Conservation (phyloP, 2,888 invertebrate genomes). For the Eucera pruinosa region DNA sequence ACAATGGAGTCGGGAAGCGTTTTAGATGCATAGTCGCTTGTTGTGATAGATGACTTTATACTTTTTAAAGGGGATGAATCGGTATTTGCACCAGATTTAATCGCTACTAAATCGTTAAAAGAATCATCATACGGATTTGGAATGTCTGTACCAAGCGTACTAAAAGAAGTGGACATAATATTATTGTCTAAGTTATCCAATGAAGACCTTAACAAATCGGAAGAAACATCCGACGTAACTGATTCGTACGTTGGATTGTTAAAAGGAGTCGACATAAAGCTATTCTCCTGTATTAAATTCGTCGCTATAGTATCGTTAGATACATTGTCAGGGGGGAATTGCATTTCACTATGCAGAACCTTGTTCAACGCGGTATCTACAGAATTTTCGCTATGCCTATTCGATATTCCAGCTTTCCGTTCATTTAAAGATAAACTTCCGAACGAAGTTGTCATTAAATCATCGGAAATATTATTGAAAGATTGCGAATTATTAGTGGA, state of each 20-base stretch:
- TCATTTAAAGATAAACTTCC: conserved; percentile 67
- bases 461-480: conserved; percentile 62
- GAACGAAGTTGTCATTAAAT: conserved; percentile 71
- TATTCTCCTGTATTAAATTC: conserved; percentile 59
- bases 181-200: conserved; percentile 72
- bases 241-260: conserved; percentile 70
- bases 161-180: conserved; percentile 80
- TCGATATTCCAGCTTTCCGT: conserved; percentile 35
- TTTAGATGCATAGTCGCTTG: conserved; percentile 46
- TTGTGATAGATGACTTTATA: conserved; percentile 28
- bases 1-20: conserved; percentile 27
- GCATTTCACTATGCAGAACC: conserved; percentile 44
- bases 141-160: conserved; percentile 50
- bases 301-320: conserved; percentile 32
- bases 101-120: conserved; percentile 26
- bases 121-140: conserved; percentile 43
- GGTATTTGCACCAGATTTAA: conserved; percentile 39
- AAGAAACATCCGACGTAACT: conserved; percentile 65
- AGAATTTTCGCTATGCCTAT: conserved; percentile 38
- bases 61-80: conserved; percentile 32
- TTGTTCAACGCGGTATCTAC: conserved; percentile 35
- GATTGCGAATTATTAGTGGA: conserved; percentile 46
- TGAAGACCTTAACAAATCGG: conserved; percentile 62
- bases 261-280: conserved; percentile 73
- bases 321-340: conserved; percentile 49